Base-by-base conservation (phyloP, 2,797 vertebrate species). In the Champsocephalus gunnari region DNA sequence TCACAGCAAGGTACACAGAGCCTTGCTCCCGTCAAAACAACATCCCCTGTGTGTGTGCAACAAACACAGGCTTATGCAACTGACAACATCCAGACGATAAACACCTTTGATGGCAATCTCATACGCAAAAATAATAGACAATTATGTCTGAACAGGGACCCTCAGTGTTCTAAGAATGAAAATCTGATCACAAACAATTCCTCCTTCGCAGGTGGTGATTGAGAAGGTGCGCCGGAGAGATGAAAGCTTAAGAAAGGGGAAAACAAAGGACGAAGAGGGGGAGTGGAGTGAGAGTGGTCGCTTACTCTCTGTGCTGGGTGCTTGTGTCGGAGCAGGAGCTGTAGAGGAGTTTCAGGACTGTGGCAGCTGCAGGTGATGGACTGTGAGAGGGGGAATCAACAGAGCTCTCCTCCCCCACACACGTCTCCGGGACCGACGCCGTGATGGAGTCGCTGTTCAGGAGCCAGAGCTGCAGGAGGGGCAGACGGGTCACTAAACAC, bases 381-480 rank as follows among this genome's bases (percentile, higher is more conserved):
- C 81, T 77, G 78, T 84, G 71, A 44, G 69, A 38, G 1, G 94
- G 83, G 17, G 92, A 79, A 47, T 68, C 12, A 75, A 90, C 71
- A 69, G 93, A 93, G 83, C 77, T 80, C 71, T 83, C 79, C 7
- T 38, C 74, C 47, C 72, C 81, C 9, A 80, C 85, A 17, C 80
- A 74, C 79, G 70, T 90, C 89, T 83, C 88, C n/a, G 84, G 87
- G 74, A 95, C 91, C 13, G 96, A 96, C 56, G 96, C 94, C 48
- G 96, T 88, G 87, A 99, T 84, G 34, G 97, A 96, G 89, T 99
- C 98, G 51, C 92, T 95, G 94, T 99, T 99, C 92, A 99, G 92
- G 84, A 99, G 92, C 98, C 98, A 99, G 44, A 99, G 86, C 98
- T 99, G 87, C 62, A 66, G 64, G 67, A 54, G 89, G 83, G 60